Conservation (phyloP, 1,140 invertebrate genomes). For the Cydia pomonella region DNA sequence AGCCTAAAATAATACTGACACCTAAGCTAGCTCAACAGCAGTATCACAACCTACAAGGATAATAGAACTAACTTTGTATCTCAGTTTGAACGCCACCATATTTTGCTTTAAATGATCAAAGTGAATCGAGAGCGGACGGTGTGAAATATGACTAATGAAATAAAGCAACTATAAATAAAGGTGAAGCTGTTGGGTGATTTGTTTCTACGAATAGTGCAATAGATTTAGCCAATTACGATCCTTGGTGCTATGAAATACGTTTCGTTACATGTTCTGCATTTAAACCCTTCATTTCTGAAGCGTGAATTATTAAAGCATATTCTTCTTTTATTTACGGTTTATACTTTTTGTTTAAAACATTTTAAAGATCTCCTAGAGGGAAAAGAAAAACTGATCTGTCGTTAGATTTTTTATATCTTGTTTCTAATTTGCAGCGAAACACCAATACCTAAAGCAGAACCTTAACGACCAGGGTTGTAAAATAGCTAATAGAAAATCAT, state of each 20-base stretch:
- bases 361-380: too few relatives aligned
- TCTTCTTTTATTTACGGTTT: background rate
- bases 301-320: background rate
- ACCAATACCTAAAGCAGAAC: too few relatives aligned
- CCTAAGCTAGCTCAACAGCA: background rate
- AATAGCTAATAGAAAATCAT: background rate
- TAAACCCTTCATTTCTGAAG: background rate
- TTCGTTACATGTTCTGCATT: background rate
- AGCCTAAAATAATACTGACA: constrained; percentile 15
- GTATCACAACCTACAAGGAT: background rate
- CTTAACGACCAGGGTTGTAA: too few relatives aligned
- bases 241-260: constrained; percentile 2
- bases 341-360: background rate
- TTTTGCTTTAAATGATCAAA: constrained; percentile 31
- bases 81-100: constrained; percentile 21
- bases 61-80: background rate
- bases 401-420: too few relatives aligned
- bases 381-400: too few relatives aligned
- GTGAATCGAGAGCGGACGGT: constrained; percentile 27
- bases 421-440: too few relatives aligned
- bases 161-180: constrained; percentile 37
- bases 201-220: constrained; percentile 30
- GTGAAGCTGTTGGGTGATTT: constrained; percentile 20
- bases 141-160: constrained; percentile 39
- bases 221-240: constrained; percentile 25